Conservation (phyloP, 2,113 vertebrate species). For the Grammomys dolichurus region DNA sequence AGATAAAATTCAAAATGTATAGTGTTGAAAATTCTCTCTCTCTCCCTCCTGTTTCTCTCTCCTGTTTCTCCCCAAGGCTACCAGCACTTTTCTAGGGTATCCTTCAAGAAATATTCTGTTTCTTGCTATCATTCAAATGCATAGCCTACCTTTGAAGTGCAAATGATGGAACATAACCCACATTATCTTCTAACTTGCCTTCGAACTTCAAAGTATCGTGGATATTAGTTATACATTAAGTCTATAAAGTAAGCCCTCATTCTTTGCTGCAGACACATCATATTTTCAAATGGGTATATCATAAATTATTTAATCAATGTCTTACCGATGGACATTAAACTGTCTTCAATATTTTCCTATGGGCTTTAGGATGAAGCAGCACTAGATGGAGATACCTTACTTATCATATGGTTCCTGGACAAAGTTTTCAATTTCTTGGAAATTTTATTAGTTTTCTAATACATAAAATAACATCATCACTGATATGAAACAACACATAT, state of each 20-base stretch:
- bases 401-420: slow-evolving; percentile 8
- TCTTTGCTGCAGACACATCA: slow-evolving; percentile 21
- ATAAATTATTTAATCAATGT: slow-evolving; percentile 56
- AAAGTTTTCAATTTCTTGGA: slow-evolving; percentile 54
- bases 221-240: slow-evolving; percentile 41
- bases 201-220: slow-evolving; percentile 53
- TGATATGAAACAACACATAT: slow-evolving; percentile 35
- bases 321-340: slow-evolving; percentile 48
- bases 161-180: slow-evolving; percentile 11
- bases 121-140: background rate
- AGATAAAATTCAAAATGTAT: slow-evolving; percentile 40
- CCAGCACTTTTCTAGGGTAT: slow-evolving; percentile 46
- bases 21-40: slow-evolving; percentile 4
- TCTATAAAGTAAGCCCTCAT: slow-evolving; percentile 29
- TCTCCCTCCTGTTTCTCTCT: background rate
- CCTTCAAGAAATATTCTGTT: slow-evolving; percentile 35
- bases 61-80: background rate
- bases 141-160: slow-evolving; percentile 15
- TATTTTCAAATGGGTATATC: slow-evolving; percentile 27
- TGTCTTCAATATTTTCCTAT: slow-evolving; percentile 41
- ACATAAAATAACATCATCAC: slow-evolving; percentile 47
- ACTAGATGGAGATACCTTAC: slow-evolving; percentile 32
- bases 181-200: slow-evolving; percentile 32
- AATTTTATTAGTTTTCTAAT: slow-evolving; percentile 48
- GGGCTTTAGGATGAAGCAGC: slow-evolving; percentile 51